Evolutionary conservation across 2,797 vertebrate species (phyloP).

Genomic region (Novumbra hubbsi): DNA sequence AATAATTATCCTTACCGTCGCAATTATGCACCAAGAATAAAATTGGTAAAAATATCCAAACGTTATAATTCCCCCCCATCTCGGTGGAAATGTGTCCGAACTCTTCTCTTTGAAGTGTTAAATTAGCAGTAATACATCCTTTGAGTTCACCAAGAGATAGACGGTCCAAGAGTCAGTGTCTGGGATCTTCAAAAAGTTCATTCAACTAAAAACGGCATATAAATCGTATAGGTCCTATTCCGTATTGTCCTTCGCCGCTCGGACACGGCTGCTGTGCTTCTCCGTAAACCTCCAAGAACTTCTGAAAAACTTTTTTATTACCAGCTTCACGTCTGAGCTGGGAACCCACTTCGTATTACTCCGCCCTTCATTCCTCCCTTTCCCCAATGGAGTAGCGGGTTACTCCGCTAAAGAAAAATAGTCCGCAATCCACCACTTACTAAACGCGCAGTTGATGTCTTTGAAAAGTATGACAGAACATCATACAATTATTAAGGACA

Average conservation of each 20-base stretch:
- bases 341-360: conserved; percentile 50
- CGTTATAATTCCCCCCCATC: conserved; percentile 78
- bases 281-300: conserved; percentile 69
- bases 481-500: too few relatives aligned
- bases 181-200: conserved; percentile 60
- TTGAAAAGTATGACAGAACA: not conserved
- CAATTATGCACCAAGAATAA: conserved; percentile 63
- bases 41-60: conserved; percentile 78
- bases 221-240: conserved; percentile 55
- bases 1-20: conserved; percentile 65
- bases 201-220: conserved; percentile 31
- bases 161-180: conserved; percentile 60
- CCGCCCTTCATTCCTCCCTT: conserved; percentile 60
- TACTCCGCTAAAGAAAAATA: conserved; percentile 51
- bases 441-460: not conserved
- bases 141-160: conserved; percentile 63
- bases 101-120: conserved; percentile 64
- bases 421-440: conserved; percentile 13
- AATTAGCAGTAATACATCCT: conserved; percentile 82
- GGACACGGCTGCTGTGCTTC: conserved; percentile 69
- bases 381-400: conserved; percentile 9
- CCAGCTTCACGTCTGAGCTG: conserved; percentile 53
- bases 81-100: conserved; percentile 73
- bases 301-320: conserved; percentile 72
- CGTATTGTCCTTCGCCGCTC: conserved; percentile 72